These are phyloP conservation scores for Mamestra configurata DNA, from an alignment of 1,140 invertebrate genomes.

Conservation along the genomic window DNA sequence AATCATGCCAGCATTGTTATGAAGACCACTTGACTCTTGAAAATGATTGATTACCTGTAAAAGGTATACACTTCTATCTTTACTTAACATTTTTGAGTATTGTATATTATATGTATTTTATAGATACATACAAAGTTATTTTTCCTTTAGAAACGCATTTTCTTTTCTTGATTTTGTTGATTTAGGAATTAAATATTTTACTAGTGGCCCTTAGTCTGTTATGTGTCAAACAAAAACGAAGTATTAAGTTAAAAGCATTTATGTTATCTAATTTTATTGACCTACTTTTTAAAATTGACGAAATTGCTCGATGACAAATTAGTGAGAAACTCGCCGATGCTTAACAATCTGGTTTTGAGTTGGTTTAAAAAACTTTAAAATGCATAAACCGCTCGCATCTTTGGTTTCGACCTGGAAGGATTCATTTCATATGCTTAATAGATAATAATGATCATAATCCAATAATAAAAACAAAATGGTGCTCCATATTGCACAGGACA, in stretches of 20 bases:
- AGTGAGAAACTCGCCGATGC: neutral
- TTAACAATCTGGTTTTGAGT: neutral
- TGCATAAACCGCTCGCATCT: neutral
- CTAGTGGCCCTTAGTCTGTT: conserved; percentile 2
- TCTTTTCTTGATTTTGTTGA: neutral
- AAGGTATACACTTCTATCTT: too few species aligned
- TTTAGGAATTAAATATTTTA: neutral
- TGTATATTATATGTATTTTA: too few species aligned
- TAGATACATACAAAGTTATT: neutral
- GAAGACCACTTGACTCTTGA: neutral
- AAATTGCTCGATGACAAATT: neutral
- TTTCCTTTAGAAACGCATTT: neutral
- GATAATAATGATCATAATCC: neutral
- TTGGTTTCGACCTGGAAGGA: neutral
- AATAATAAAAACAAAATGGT: conserved; percentile 12
- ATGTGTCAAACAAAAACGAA: neutral
- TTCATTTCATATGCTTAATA: neutral
- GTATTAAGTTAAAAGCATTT: neutral
- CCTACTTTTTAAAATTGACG: neutral
- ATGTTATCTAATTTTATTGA: neutral
- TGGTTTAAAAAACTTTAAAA: neutral
- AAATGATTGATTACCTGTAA: too few species aligned
- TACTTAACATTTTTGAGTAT: too few species aligned
- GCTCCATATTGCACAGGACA: conserved; percentile 28
- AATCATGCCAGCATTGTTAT: neutral